A percentile compares a stretch with the other conserved stretches of the same genome.
Evolutionary conservation across 1,140 invertebrate genomes (phyloP).

Genomic region (Zaprionus taronus): DNA sequence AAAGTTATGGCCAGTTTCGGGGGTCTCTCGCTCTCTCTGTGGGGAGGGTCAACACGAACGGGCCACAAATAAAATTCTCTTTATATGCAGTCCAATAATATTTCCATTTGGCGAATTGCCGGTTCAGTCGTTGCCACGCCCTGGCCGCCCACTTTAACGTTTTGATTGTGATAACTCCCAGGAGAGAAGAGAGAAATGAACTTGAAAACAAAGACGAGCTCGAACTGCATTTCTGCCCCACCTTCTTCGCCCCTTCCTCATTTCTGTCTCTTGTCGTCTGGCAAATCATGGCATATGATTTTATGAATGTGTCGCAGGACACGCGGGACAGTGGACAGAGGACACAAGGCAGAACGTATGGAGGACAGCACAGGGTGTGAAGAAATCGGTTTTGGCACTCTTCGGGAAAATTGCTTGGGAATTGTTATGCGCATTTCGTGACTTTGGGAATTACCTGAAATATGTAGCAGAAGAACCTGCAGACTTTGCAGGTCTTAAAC

Average conservation of each 20-base stretch:
- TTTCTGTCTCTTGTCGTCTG: neutral
- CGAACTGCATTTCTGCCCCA: slow-evolving; percentile 33
- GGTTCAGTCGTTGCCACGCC: slow-evolving; percentile 32
- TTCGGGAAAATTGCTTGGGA: slow-evolving; percentile 61
- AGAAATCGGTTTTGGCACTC: slow-evolving; percentile 76
- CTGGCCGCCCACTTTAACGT: slow-evolving; percentile 22
- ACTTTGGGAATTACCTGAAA: slow-evolving; percentile 31
- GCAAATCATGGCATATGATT: slow-evolving; percentile 62
- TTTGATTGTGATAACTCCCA: slow-evolving; percentile 65
- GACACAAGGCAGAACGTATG: slow-evolving; percentile 13
- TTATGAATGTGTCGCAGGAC: slow-evolving; percentile 62
- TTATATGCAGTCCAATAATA: slow-evolving; percentile 80
- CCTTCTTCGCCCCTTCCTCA: neutral
- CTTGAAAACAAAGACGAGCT: slow-evolving; percentile 29
- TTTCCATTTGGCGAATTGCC: slow-evolving; percentile 79
- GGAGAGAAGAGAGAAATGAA: slow-evolving; percentile 33
- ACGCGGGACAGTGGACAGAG: neutral
- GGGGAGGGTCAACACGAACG: slow-evolving; percentile 20
- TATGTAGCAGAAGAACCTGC: neutral
- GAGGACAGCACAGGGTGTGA: slow-evolving; percentile 41
- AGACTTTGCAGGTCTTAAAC: slow-evolving; percentile 1
- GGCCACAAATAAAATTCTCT: slow-evolving; percentile 66
- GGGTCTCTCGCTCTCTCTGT: neutral
- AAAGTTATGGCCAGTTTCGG: slow-evolving; percentile 16
- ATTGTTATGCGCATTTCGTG: slow-evolving; percentile 73